Conservation (phyloP, 2,113 vertebrate genomes). For the Myanophis thanlyinensis region DNA sequence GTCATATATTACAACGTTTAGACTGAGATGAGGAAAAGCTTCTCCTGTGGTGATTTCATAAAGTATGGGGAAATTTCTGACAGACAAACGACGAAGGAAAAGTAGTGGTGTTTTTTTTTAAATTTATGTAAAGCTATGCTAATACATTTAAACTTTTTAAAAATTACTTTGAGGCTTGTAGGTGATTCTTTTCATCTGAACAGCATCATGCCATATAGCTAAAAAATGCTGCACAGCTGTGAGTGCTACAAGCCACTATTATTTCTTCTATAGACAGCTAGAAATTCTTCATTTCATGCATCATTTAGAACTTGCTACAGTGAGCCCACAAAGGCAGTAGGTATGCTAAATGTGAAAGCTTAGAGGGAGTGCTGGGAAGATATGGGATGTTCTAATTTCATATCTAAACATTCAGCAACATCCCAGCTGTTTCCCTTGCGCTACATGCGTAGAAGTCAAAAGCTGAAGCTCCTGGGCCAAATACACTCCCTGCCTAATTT, state of each 20-base stretch:
- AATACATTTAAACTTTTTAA: neutral
- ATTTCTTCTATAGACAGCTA: constrained; percentile 63
- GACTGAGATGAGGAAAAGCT: neutral
- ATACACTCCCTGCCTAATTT: neutral
- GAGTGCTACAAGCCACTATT: constrained; percentile 62
- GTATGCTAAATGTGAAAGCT: constrained; percentile 64
- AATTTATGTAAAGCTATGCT: neutral
- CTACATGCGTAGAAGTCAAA: neutral
- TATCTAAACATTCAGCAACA: constrained; percentile 55
- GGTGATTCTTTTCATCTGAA: constrained; percentile 50
- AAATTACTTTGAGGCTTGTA: constrained; percentile 56
- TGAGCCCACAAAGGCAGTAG: constrained; percentile 69
- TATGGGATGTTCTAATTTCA: constrained; percentile 52
- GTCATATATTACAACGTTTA: neutral
- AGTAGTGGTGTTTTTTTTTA: neutral
- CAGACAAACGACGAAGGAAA: neutral
- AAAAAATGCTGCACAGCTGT: constrained; percentile 58
- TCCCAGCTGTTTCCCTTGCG: neutral
- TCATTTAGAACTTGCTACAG: constrained; percentile 71
- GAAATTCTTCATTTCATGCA: constrained; percentile 72
- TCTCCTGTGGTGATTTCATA: neutral
- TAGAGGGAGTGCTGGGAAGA: constrained; percentile 58
- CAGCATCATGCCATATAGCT: neutral
- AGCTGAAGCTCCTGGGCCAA: neutral
- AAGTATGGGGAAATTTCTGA: neutral